Evolutionary conservation across 2,113 vertebrate species (phyloP).

Genomic region (Phylloscopus trochilus): DNA sequence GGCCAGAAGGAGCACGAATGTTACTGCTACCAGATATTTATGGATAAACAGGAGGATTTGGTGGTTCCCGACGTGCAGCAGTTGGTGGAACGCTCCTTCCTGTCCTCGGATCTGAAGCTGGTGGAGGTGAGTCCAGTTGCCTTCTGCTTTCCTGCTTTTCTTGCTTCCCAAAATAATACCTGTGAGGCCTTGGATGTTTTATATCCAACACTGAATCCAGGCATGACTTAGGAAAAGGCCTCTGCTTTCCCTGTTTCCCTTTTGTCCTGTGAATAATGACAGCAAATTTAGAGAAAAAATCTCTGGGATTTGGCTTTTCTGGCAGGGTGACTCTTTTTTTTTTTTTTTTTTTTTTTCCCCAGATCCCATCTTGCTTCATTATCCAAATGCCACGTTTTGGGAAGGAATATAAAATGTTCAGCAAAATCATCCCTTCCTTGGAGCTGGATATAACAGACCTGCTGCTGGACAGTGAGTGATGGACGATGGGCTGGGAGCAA

Average conservation of each 20-base stretch:
- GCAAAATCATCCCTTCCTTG: conserved; percentile 87
- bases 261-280: neutral
- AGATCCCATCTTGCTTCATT: conserved; percentile 90
- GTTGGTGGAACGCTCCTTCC: conserved; percentile 87
- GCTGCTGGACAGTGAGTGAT: conserved; percentile 80
- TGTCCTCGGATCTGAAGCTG: conserved; percentile 78
- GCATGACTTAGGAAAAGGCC: neutral
- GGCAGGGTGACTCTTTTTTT: neutral
- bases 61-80: conserved; percentile 86
- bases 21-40: conserved; percentile 90
- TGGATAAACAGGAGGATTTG: conserved; percentile 85
- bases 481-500: rapidly evolving
- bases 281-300: neutral
- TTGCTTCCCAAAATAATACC: neutral
- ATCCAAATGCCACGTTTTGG: conserved; percentile 92
- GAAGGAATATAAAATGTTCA: conserved; percentile 93
- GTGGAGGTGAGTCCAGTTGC: conserved; percentile 74
- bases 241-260: neutral
- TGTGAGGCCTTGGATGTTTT: neutral
- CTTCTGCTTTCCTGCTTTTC: neutral
- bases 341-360: neutral
- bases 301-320: neutral
- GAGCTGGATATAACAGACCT: conserved; percentile 87
- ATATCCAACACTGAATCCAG: neutral
- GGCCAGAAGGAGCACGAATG: conserved; percentile 79